phyloP scores from a whole-genome alignment of 2,113 vertebrate genomes.

The Ctenomys sociabilis region DNA sequence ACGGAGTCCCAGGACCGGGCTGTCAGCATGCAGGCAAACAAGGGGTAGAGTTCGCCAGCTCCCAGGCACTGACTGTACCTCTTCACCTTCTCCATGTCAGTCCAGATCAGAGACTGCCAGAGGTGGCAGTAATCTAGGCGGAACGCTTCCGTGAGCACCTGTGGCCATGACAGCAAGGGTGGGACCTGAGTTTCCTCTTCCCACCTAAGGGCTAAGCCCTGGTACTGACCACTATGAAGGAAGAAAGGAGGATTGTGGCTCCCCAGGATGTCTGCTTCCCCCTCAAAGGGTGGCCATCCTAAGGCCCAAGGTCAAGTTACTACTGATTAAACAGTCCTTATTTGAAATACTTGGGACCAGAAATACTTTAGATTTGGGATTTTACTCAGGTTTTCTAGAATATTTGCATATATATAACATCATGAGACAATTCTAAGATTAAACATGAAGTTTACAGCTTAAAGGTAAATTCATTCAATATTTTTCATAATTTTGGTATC shows the following conservation, averaged over 20 bases:
- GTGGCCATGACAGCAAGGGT: neutral
- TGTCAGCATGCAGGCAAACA: slow-evolving; percentile 96
- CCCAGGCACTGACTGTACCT: slow-evolving; percentile 92
- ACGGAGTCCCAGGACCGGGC: slow-evolving; percentile 95
- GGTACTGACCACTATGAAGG: neutral
- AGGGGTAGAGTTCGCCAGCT: slow-evolving; percentile 93
- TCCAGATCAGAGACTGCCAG: slow-evolving; percentile 95
- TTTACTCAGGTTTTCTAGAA: neutral
- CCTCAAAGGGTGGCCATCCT: neutral
- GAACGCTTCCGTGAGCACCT: slow-evolving; percentile 93
- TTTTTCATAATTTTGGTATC: neutral
- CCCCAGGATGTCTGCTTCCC: neutral
- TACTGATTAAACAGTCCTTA: neutral
- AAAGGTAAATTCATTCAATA: neutral
- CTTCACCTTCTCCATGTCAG: slow-evolving; percentile 91
- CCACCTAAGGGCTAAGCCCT: neutral
- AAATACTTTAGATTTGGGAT: neutral
- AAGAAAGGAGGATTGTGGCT: accelerated
- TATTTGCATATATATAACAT: neutral
- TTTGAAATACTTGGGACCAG: neutral
- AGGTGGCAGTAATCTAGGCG: slow-evolving; percentile 94
- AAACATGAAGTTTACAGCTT: neutral
- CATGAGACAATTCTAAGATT: neutral
- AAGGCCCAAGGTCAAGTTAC: neutral
- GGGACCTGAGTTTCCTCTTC: neutral